Evolutionary conservation across 2,797 vertebrate genomes (phyloP).

Genomic region (Heteromormyrus szaboi): DNA sequence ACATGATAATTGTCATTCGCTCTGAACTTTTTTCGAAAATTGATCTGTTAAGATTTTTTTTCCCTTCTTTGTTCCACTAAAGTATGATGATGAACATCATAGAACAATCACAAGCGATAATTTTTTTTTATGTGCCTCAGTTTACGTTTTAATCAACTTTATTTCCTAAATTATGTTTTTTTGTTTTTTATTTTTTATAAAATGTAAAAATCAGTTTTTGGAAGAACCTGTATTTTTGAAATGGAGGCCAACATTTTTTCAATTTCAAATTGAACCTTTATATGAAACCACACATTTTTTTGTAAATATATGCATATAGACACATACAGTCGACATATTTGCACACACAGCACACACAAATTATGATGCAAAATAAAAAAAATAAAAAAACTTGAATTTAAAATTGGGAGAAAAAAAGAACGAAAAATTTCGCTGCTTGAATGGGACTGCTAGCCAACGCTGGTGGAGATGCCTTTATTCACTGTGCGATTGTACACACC

Average conservation of each 20-base stretch:
- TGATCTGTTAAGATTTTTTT: constrained; percentile 34
- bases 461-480: constrained; percentile 73
- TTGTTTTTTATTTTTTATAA: background rate
- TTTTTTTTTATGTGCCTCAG: background rate
- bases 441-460: constrained; percentile 86
- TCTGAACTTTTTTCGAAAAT: constrained; percentile 51
- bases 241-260: background rate
- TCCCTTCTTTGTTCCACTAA: background rate
- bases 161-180: background rate
- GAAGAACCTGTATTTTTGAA: background rate
- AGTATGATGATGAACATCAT: constrained; percentile 1
- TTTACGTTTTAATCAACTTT: background rate
- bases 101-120: background rate
- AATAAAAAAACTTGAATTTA: constrained; percentile 37
- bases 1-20: constrained; percentile 48
- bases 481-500: constrained; percentile 88
- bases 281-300: background rate
- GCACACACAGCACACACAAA: constrained; percentile 27
- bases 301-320: constrained; percentile 18
- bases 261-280: constrained; percentile 9
- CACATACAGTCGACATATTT: constrained; percentile 23
- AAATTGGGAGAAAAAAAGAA: constrained; percentile 27
- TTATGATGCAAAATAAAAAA: constrained; percentile 39
- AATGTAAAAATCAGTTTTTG: background rate
- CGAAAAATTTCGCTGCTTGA: constrained; percentile 71